phyloP scores from a whole-genome alignment of 2,888 invertebrate genomes.

The Morpho helenor region DNA sequence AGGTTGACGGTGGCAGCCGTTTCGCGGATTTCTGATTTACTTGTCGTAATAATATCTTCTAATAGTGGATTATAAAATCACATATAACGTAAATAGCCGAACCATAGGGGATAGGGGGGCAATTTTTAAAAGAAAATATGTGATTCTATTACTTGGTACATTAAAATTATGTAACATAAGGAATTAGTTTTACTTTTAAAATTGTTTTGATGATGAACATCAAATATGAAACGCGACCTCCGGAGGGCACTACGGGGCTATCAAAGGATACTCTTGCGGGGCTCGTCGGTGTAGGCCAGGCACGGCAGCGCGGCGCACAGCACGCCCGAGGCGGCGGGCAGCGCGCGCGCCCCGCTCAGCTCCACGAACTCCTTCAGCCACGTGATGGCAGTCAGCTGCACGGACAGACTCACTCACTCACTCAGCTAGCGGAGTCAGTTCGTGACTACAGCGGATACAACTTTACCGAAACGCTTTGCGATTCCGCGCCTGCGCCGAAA shows the following conservation, averaged over 20 bases:
- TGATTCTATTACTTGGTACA: too few relatives aligned
- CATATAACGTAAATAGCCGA: not conserved
- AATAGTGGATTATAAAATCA: too few relatives aligned
- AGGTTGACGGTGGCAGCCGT: constrained; percentile 93
- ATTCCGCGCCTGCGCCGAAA: too few relatives aligned
- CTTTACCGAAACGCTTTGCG: too few relatives aligned
- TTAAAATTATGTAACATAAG: too few relatives aligned
- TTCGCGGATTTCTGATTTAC: constrained; percentile 86
- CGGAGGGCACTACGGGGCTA: too few relatives aligned
- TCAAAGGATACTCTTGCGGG: constrained; percentile 85
- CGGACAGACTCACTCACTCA: not conserved
- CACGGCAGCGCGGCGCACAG: constrained; percentile 95
- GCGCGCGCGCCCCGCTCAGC: constrained; percentile 86
- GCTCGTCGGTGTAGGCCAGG: constrained; percentile 90
- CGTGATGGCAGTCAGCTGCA: constrained; percentile 91
- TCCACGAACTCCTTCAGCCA: constrained; percentile 98
- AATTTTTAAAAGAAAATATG: too few relatives aligned
- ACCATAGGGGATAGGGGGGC: not conserved
- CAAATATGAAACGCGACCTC: too few relatives aligned
- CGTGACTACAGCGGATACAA: too few relatives aligned
- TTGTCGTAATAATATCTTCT: constrained; percentile 9
- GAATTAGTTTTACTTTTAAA: too few relatives aligned
- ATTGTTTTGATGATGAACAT: too few relatives aligned
- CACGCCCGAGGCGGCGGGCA: constrained; percentile 94
- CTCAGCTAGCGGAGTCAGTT: too few relatives aligned